Base-by-base conservation (phyloP, 2,797 vertebrate species). In the Mormyrus proboscirostris region DNA sequence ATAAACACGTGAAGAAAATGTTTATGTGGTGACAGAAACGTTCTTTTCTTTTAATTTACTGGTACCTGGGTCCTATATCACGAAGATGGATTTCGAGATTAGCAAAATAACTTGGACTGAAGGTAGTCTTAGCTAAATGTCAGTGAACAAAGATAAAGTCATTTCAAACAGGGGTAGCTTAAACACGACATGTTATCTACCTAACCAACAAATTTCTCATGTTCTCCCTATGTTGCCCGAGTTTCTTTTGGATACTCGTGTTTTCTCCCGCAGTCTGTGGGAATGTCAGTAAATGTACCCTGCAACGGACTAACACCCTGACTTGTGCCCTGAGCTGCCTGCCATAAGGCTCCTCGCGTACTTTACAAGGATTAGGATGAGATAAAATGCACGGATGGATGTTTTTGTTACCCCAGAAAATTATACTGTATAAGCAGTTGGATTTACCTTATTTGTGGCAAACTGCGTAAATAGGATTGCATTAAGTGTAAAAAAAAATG, bases 1-100 rank as follows among this genome's bases (percentile, higher is more conserved):
- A 95, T 93, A 87, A 92, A 86, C 65, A 44, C 41, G 82, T 62
- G 33, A 92, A 91, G 90, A 92, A 92, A 73, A 51, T 25, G 47
- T 50, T 25, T n/a, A 47, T 50, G 47, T 84, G n/a, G 82, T 51
- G 82, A 79, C 7, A 79, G 73, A 44, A 79, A 19, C 7, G 38
- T 79, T 79, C 5, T n/a, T 79, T 44, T 44, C 73, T 41, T 44
- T 44, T 44, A 44, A 16, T 19, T 44, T 19, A 79, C 73, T 41
- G 16, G 25, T 79, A 79, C 65, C 10, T 69, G 65, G 25, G 25
- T 10, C 62, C 25, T 69, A 33, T 33, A 29, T 69, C 25, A 69
- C 3, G 25, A 69, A 69, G 25, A 14, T 33, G 65, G 29, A 33
- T 33, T 69, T 69, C 33, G 25, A 9, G 65, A 12, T 33, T 73